These are phyloP conservation scores for Brienomyrus brachyistius DNA, from an alignment of 2,113 vertebrate species.

Conservation along the genomic window DNA sequence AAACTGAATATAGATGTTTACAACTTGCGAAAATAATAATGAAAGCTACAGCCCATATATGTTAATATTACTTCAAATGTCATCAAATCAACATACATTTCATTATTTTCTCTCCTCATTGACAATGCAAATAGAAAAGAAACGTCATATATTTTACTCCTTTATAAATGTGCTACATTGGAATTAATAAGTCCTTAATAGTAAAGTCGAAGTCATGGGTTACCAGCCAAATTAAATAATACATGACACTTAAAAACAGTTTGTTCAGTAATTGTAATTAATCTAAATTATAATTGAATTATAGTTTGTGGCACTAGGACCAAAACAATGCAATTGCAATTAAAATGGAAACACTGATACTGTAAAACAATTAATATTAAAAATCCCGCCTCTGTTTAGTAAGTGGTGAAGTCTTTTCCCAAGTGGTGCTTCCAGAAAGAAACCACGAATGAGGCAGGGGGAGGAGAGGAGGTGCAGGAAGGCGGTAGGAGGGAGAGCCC, in stretches of 20 bases:
- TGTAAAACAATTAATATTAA: background rate
- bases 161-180: background rate
- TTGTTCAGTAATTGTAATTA: background rate
- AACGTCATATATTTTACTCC: background rate
- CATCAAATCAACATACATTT: background rate
- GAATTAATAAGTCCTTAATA: background rate
- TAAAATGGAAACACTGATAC: background rate
- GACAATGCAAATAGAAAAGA: background rate
- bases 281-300: background rate
- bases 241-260: background rate
- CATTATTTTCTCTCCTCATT: background rate
- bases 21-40: background rate
- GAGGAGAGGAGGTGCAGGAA: constrained; percentile 21
- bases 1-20: background rate
- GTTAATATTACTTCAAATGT: background rate
- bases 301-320: background rate
- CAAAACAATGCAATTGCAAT: background rate
- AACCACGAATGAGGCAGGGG: constrained; percentile 33
- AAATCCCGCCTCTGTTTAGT: constrained; percentile 19
- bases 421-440: constrained; percentile 34
- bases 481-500: background rate
- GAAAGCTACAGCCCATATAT: background rate
- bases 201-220: background rate
- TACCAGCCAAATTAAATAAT: background rate
- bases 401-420: constrained; percentile 28